A percentile compares a stretch with the other conserved stretches of the same genome.
Evolutionary conservation across 2,113 vertebrate genomes (phyloP).

Genomic region (Gymnorhina tibicen): DNA sequence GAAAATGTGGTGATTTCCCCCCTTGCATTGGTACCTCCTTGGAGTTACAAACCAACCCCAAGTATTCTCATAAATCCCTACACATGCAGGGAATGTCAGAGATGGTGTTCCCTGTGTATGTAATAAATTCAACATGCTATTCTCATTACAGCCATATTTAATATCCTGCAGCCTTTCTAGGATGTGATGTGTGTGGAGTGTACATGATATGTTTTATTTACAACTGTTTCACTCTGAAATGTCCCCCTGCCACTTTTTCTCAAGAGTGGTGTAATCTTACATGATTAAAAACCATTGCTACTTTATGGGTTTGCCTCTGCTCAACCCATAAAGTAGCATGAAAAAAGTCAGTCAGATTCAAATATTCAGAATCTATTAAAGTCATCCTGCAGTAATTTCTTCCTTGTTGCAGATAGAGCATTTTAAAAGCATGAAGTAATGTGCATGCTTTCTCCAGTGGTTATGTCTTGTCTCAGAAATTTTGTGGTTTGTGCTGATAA

Average conservation of each 20-base stretch:
- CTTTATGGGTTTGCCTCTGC: neutral
- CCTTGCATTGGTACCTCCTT: neutral
- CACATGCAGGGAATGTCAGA: neutral
- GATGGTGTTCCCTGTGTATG: neutral
- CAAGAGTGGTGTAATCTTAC: neutral
- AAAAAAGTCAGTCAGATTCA: neutral
- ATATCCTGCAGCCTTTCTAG: neutral
- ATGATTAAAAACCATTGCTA: neutral
- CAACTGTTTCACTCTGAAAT: neutral
- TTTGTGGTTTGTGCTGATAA: neutral
- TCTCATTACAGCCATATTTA: neutral
- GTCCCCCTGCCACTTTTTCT: neutral
- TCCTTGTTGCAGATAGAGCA: neutral
- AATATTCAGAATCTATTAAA: neutral
- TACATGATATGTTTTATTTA: neutral
- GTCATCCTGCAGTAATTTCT: neutral
- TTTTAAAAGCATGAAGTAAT: conserved; percentile 1
- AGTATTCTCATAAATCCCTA: neutral
- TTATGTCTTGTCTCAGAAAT: neutral
- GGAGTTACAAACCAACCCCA: neutral
- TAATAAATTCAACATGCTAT: neutral
- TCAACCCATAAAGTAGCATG: neutral
- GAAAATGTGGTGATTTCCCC: neutral
- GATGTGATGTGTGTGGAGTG: neutral
- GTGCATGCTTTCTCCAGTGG: neutral